These are phyloP conservation scores for Hemibagrus wyckioides DNA, from an alignment of 2,113 vertebrate species.

Conservation along the genomic window DNA sequence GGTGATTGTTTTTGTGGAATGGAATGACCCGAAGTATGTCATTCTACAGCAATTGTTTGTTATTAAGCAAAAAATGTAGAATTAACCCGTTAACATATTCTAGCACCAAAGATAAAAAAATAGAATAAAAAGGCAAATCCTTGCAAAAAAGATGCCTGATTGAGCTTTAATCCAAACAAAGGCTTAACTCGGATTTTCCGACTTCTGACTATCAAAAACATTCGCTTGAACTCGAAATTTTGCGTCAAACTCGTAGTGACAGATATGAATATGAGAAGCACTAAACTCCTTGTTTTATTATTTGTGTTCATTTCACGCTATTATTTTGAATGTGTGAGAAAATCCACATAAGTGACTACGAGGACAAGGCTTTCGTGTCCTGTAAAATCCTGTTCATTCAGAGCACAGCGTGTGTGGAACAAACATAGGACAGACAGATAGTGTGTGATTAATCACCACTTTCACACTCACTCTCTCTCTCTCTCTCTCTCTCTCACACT, in stretches of 20 bases:
- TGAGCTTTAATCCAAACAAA: neutral
- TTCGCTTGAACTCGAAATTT: neutral
- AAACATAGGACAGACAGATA: neutral
- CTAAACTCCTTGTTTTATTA: neutral
- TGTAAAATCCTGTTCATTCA: neutral
- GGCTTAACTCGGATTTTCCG: neutral
- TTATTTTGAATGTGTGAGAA: neutral
- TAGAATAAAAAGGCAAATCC: neutral
- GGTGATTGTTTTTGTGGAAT: neutral
- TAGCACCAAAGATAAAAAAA: too few relatives aligned
- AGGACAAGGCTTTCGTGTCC: neutral
- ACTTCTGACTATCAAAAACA: neutral
- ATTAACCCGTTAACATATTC: too few relatives aligned
- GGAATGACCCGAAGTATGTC: too few relatives aligned
- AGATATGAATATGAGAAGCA: neutral
- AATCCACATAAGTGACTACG: neutral
- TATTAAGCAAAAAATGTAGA: neutral
- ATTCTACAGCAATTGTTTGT: neutral
- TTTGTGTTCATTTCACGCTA: neutral
- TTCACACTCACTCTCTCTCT: neutral
- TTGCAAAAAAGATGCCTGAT: neutral
- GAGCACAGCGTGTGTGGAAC: neutral
- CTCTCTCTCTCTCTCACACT: neutral
- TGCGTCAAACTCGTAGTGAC: neutral
- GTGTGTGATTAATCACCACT: constrained; percentile 10